phyloP scores from a whole-genome alignment of 1,140 invertebrate genomes.

The Reticulitermes speratus region DNA sequence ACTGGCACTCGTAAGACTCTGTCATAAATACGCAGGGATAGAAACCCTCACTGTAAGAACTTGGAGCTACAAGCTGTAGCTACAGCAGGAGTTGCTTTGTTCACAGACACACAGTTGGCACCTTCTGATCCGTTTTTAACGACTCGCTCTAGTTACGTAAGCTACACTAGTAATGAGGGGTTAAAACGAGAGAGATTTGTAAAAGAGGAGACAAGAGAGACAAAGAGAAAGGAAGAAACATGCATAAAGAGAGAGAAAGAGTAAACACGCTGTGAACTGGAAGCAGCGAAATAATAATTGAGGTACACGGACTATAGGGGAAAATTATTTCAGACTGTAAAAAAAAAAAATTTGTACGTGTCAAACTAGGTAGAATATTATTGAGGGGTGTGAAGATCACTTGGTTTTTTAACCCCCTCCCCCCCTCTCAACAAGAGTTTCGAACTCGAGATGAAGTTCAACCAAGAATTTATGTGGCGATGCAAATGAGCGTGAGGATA shows the following conservation, averaged over 20 bases:
- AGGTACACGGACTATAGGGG: neutral
- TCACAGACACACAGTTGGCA: neutral
- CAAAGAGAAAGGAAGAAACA: neutral
- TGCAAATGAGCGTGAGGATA: neutral
- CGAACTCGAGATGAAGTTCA: neutral
- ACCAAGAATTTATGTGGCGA: neutral
- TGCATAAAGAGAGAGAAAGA: neutral
- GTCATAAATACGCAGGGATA: neutral
- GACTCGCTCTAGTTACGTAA: neutral
- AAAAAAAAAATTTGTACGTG: conserved; percentile 1
- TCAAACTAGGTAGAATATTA: neutral
- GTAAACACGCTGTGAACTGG: neutral
- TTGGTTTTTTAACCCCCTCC: neutral
- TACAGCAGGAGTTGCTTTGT: neutral
- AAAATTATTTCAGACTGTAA: conserved; percentile 12
- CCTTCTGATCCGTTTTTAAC: neutral
- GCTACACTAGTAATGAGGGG: neutral
- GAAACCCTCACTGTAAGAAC: neutral
- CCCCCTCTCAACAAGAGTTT: neutral
- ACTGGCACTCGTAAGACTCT: too few species aligned
- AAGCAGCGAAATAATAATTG: neutral
- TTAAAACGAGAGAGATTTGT: neutral
- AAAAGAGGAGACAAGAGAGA: neutral
- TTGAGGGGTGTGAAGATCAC: neutral
- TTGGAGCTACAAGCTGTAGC: neutral